Evolutionary conservation across 2,888 invertebrate species (phyloP), one percentile per base, ranked within the genome.

Genomic region (Linnaemya vulpina): DNA sequence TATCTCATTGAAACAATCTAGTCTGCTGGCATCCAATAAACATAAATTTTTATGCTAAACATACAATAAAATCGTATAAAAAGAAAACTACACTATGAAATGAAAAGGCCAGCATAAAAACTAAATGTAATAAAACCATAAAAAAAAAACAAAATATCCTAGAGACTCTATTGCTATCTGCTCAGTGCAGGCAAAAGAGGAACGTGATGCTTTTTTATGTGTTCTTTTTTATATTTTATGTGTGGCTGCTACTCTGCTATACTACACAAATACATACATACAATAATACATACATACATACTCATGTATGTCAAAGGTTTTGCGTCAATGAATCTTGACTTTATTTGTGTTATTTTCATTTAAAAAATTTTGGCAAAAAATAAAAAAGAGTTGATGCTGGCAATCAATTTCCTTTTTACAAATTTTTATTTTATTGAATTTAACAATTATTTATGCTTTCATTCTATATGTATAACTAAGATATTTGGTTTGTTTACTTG

Each of bases 381-480:
- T 70, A 77, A 49, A 0, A 8, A 71, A 13, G 63, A 74, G 43
- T 65, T 49, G 63, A 70, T 60, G 43, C 35, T 74, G 38, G 84
- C 82, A 77, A 85, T 82, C 77, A 82, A 81, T 82, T 78, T 74
- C 51, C 4, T 11, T 49, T 30, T 67, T 49, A 17, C 15, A 11
- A 22, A 15, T 53, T 51, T 67, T 38, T 58, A 58, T 79, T 74
- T 78, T 85, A 85, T 85, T 85, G 81, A 85, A 82, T 85, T 82
- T 67, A 74, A 81, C 40, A 40, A 40, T 22, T 74, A 1, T 63
- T 25, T 22, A 35, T 20, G 22, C 17, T 25, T 43, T n/a, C 13
- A 43, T 58, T 49, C 20, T 43, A 35, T 17, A 62, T 22, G 60
- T 53, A 58, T 43, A 76, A 75, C 35, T 43, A 75, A 51, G 35